A percentile compares a stretch with the other conserved stretches of the same genome.
Conservation (phyloP, 2,113 vertebrate genomes). For the Conger conger region DNA sequence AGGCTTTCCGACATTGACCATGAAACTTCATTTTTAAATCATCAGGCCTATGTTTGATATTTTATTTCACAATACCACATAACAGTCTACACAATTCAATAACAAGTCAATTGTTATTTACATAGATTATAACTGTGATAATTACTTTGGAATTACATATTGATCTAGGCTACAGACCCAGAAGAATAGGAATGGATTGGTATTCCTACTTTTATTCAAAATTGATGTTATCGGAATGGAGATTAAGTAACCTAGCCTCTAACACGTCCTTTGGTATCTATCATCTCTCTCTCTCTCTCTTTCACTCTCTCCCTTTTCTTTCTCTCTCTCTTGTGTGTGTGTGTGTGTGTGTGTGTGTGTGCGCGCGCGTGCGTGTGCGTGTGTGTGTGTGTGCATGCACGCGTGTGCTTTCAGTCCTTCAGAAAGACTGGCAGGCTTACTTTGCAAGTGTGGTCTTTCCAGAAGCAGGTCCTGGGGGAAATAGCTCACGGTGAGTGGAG, state of each 20-base stretch:
- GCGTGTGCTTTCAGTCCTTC: constrained; percentile 10
- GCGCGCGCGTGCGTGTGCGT: constrained; percentile 15
- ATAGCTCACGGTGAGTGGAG: constrained; percentile 59
- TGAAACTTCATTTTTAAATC: neutral
- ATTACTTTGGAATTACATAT: too few species aligned
- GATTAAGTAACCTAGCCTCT: neutral
- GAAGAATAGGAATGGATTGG: too few species aligned
- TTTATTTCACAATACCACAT: neutral
- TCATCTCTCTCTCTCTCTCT: constrained; percentile 4
- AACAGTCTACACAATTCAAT: neutral
- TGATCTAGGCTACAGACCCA: too few species aligned
- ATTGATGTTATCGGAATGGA: neutral
- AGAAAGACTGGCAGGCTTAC: constrained; percentile 53
- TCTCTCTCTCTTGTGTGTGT: constrained; percentile 17
- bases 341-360: constrained; percentile 1
- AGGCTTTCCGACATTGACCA: neutral
- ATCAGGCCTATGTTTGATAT: neutral
- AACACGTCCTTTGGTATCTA: neutral
- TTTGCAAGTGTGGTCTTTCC: constrained; percentile 67
- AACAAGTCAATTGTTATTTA: neutral
- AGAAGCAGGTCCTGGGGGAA: constrained; percentile 80
- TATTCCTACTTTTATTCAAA: too few species aligned
- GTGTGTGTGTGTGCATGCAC: neutral
- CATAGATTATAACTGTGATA: neutral
- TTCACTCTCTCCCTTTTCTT: too few species aligned